Conservation (phyloP, 2,888 invertebrate genomes). For the Hoplodrina blanda region DNA sequence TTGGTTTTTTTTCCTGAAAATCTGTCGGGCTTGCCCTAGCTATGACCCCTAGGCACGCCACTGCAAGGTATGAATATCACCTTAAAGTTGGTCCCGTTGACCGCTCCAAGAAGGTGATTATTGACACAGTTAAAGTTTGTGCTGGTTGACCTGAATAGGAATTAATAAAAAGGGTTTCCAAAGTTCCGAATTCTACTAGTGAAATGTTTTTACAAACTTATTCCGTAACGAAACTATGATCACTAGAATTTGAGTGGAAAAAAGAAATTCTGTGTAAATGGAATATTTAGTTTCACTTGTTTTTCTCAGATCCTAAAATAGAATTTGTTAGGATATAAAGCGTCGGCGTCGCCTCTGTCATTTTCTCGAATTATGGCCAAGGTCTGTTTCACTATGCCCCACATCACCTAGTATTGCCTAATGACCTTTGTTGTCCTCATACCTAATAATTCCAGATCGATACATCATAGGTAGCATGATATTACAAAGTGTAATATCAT, state of each 20-base stretch:
- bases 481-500: too few relatives aligned
- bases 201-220: slow-evolving; percentile 18
- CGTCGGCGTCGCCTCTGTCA: not conserved
- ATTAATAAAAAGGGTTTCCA: not conserved
- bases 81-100: slow-evolving; percentile 8
- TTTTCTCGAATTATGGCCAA: not conserved
- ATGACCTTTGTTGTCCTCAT: not conserved
- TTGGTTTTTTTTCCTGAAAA: too few relatives aligned
- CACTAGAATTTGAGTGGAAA: slow-evolving; percentile 9
- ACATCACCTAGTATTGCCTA: not conserved
- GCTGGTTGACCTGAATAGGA: not conserved
- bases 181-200: not conserved
- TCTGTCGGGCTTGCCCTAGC: too few relatives aligned
- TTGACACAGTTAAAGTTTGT: slow-evolving; percentile 1
- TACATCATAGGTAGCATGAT: too few relatives aligned
- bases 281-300: slow-evolving; percentile 15
- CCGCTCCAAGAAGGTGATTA: slow-evolving; percentile 11
- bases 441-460: not conserved
- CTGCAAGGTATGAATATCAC: slow-evolving; percentile 3
- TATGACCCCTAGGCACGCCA: too few relatives aligned
- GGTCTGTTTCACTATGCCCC: not conserved
- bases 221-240: slow-evolving; percentile 1
- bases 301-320: slow-evolving; percentile 13
- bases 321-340: not conserved
- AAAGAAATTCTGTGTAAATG: not conserved